Evolutionary conservation across 2,797 vertebrate species (phyloP), one percentile per base, ranked within the genome.

Genomic region (Cottoperca gobio): DNA sequence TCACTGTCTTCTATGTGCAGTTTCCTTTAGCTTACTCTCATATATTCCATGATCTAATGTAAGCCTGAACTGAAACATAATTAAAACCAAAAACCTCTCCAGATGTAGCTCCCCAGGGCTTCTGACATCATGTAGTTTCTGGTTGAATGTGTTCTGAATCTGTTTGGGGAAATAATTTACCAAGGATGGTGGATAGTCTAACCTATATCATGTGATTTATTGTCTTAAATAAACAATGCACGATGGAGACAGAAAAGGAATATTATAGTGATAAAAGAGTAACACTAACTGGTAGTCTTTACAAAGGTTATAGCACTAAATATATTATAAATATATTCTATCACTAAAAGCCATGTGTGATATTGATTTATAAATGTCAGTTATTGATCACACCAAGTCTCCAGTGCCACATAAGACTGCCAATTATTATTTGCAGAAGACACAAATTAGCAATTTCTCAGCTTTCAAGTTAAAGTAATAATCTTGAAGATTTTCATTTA

Each of bases 1-100:
- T 46, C 7, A 42, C 50, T 23, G 48, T 72, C 45, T 81, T 23
- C 11, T 24, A 49, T 45, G 46, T 21, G 49, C 14, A 49, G 37
- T 16, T 31, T 28, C 43, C 21, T 40, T 39, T 53, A 58, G 23
- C 64, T 40, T 23, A 45, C 26, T 33, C 6, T 33, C 24, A 79
- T 52, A 39, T 72, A 76, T 55, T 66, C 55, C 60, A 84, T 66
- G 71, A 77, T 68, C 33, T 74, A 68, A 81, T 73, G 37, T 63
- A 33, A 83, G 28, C 21, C 60, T 66, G 16, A 40, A 64, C n/a
- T 74, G 43, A 75, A 70, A 64, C 37, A 54, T 39, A 75, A 78
- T 76, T 52, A 39, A 58, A 78, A 73, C 52, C 69, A 70, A 66
- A 75, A 70, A 55, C 16, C 14, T 35, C 42, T 11, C 31, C 73